Conservation (phyloP, 2,888 invertebrate genomes). For the Cancer borealis region DNA sequence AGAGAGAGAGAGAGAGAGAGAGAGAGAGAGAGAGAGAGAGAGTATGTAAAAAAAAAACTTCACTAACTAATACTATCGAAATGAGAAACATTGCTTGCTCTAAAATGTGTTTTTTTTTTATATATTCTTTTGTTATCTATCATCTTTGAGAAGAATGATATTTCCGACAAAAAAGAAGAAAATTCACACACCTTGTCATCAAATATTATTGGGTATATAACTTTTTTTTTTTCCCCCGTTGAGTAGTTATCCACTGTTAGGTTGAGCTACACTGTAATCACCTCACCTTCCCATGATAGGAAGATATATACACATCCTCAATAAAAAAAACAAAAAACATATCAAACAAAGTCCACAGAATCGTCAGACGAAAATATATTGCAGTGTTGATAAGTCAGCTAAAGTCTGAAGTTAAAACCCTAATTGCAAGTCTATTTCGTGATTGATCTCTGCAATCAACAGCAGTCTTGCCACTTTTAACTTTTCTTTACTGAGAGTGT, state of each 20-base stretch:
- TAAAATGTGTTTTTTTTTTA: not conserved
- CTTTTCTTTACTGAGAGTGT: not conserved
- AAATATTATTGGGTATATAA: not conserved
- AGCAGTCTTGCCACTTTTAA: not conserved
- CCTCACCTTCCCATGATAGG: not conserved
- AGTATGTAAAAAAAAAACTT: too few species aligned
- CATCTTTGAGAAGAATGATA: not conserved
- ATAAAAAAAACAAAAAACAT: not conserved
- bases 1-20: not conserved
- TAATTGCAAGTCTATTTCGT: not conserved
- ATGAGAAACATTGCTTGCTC: not conserved
- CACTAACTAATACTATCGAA: not conserved
- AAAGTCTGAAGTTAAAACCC: not conserved
- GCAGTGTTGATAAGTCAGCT: not conserved
- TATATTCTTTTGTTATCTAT: not conserved
- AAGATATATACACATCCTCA: not conserved
- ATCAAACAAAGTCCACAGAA: not conserved
- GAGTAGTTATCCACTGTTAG: not conserved
- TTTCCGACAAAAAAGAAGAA: not conserved
- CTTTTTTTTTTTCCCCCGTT: not conserved
- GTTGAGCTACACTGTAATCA: conserved; percentile 8
- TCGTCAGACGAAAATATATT: conserved; percentile 1
- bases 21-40: not conserved
- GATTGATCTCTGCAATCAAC: not conserved
- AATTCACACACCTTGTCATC: not conserved